These are phyloP conservation scores for Neoascia interrupta DNA, from an alignment of 2,888 invertebrate species.

Conservation along the genomic window DNA sequence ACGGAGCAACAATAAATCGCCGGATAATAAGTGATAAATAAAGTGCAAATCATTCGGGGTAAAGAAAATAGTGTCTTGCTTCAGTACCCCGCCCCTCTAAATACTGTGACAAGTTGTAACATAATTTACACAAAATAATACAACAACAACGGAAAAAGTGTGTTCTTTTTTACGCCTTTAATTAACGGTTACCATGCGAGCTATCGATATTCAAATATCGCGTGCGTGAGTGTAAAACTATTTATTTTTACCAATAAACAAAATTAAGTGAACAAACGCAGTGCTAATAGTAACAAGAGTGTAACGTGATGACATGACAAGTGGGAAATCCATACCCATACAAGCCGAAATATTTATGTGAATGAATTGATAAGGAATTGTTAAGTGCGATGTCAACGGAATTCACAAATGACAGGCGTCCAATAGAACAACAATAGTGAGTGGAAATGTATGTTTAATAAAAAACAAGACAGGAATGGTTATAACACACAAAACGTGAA, in stretches of 20 bases:
- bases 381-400: neutral
- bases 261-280: constrained; percentile 15
- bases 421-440: neutral
- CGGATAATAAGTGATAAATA: constrained; percentile 48
- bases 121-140: constrained; percentile 9
- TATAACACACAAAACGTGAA: too few species aligned
- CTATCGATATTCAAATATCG: constrained; percentile 45
- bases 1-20: constrained; percentile 38
- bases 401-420: neutral
- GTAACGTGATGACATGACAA: too few species aligned
- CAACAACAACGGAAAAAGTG: constrained; percentile 25
- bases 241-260: constrained; percentile 3
- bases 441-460: too few species aligned
- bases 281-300: too few species aligned
- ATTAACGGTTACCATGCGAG: constrained; percentile 59
- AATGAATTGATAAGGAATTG: constrained; percentile 1
- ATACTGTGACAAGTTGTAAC: constrained; percentile 16
- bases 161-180: constrained; percentile 21
- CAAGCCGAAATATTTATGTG: too few species aligned
- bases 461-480: too few species aligned
- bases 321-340: too few species aligned
- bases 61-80: neutral
- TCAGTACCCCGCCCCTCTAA: neutral
- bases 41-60: constrained; percentile 11
- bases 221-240: constrained; percentile 35